A percentile compares a stretch with the other conserved stretches of the same genome.
These are phyloP conservation scores for Calcarius lapponicus DNA, from an alignment of 2,797 vertebrate genomes.

Conservation along the genomic window DNA sequence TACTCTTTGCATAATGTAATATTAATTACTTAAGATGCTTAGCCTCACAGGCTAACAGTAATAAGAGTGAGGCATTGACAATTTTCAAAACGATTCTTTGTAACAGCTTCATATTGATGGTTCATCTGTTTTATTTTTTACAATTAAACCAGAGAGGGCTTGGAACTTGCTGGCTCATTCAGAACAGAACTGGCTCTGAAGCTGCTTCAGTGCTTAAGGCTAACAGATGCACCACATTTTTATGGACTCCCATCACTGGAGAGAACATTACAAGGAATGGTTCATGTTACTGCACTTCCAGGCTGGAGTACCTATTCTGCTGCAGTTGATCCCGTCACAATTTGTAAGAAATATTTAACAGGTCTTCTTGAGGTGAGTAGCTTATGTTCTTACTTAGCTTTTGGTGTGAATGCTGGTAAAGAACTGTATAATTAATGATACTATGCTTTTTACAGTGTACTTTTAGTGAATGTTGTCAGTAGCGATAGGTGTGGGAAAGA, in stretches of 20 bases:
- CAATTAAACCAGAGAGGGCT: constrained; percentile 78
- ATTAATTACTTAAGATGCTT: not conserved
- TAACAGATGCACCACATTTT: constrained; percentile 92
- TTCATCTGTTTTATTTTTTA: not conserved
- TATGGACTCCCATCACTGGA: constrained; percentile 95
- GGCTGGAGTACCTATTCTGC: constrained; percentile 88
- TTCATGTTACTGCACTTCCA: constrained; percentile 86
- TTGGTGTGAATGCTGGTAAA: not conserved
- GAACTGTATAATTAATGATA: not conserved
- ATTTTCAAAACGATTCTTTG: not conserved
- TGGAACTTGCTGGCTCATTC: constrained; percentile 83
- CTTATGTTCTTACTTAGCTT: not conserved
- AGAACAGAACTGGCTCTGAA: constrained; percentile 88
- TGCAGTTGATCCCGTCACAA: constrained; percentile 76
- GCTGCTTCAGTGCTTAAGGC: constrained; percentile 88
- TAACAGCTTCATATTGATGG: not conserved
- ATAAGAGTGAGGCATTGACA: not conserved
- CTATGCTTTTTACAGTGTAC: not conserved
- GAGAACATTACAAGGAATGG: constrained; percentile 90
- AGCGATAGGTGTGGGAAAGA: not conserved
- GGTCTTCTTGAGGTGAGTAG: constrained; percentile 88
- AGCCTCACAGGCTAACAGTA: not conserved
- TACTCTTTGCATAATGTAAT: not conserved
- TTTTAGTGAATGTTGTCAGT: not conserved
- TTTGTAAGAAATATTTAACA: constrained; percentile 90